Evolutionary conservation across 2,113 vertebrate genomes (phyloP).

Genomic region (Callithrix jacchus): DNA sequence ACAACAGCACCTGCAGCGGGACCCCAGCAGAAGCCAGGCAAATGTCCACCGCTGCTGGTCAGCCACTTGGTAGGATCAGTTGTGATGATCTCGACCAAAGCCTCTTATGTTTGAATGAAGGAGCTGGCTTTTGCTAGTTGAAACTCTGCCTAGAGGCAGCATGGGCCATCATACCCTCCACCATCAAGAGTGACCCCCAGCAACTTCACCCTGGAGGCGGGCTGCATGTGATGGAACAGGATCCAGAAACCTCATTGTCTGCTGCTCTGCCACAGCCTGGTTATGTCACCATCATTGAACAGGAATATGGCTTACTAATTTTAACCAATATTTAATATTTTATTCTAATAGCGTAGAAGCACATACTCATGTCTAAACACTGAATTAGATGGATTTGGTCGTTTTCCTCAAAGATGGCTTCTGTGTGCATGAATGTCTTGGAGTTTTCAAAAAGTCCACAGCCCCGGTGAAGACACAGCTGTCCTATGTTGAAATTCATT

Average conservation of each 20-base stretch:
- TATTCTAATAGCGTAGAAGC: not conserved
- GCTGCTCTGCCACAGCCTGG: not conserved
- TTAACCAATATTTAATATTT: not conserved
- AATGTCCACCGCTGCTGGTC: rapidly evolving
- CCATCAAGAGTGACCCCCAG: no score
- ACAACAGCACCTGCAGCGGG: rapidly evolving
- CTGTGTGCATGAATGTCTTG: not conserved
- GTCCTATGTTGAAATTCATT: not conserved
- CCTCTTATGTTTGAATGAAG: not conserved
- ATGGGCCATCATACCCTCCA: rapidly evolving
- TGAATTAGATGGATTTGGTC: not conserved
- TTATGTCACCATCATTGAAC: not conserved
- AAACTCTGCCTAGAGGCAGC: not conserved
- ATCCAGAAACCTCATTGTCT: rapidly evolving
- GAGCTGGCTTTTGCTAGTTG: no score
- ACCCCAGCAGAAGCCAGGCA: not conserved
- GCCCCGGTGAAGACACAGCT: not conserved
- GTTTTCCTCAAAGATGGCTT: not conserved
- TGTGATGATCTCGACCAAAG: not conserved
- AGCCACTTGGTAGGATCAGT: not conserved
- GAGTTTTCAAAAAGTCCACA: not conserved
- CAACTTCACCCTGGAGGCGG: not conserved
- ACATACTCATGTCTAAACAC: not conserved
- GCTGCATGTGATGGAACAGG: rapidly evolving
- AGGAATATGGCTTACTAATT: no score